phyloP scores from a whole-genome alignment of 2,113 vertebrate genomes.

The Acanthochromis polyacanthus region DNA sequence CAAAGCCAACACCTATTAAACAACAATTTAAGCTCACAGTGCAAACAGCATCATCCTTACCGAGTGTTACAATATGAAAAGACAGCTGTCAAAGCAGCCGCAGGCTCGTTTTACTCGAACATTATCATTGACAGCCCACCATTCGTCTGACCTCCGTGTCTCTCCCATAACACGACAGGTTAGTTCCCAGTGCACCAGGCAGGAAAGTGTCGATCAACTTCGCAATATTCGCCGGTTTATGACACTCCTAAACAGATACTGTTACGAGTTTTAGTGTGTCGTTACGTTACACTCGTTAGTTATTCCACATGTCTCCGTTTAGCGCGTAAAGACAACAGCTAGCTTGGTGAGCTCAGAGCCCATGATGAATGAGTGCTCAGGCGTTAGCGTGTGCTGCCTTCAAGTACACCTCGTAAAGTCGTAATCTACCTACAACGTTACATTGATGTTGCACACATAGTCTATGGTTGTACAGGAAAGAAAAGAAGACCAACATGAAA shows the following conservation, averaged over 20 bases:
- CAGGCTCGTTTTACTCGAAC: constrained; percentile 53
- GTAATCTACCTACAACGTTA: accelerated
- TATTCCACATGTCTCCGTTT: background rate
- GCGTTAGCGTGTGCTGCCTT: constrained; percentile 48
- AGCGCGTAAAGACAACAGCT: constrained; percentile 9
- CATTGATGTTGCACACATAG: too few relatives aligned
- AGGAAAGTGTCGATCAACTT: background rate
- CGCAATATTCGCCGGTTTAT: background rate
- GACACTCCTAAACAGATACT: background rate
- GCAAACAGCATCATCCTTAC: constrained; percentile 58
- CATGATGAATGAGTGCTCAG: constrained; percentile 60
- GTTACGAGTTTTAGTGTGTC: too few relatives aligned
- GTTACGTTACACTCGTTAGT: background rate
- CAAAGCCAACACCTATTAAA: constrained; percentile 10
- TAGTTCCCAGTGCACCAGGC: constrained; percentile 6
- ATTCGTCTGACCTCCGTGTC: constrained; percentile 66
- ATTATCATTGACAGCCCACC: constrained; percentile 65
- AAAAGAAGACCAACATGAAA: background rate
- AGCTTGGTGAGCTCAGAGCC: constrained; percentile 8
- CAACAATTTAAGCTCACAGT: background rate
- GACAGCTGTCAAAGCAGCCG: constrained; percentile 47
- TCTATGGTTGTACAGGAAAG: too few relatives aligned
- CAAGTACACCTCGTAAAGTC: background rate
- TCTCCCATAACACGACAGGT: constrained; percentile 78
- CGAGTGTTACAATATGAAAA: constrained; percentile 52